Base-by-base conservation (phyloP, 2,888 invertebrate species). In the Dasypogon diadema region DNA sequence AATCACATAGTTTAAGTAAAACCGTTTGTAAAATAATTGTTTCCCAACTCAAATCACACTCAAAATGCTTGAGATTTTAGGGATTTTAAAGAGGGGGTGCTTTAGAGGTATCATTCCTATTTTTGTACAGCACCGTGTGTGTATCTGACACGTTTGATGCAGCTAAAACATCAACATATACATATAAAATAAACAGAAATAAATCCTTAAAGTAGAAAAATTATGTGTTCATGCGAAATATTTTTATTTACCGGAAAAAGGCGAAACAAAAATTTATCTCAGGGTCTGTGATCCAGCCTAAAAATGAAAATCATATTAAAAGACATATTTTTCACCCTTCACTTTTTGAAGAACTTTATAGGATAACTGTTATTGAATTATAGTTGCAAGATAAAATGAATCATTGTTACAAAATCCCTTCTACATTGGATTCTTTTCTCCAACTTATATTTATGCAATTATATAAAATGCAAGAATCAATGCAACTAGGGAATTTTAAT, bases 381-480 rank as follows among this genome's bases (percentile, higher is more conserved):
- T 8, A n/a, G n/a, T n/a, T n/a, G 30, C 8, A 30, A 42, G 42
- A 42, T 2, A 12, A 42, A 42, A 6, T 30, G 5, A 1, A 42
- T 42, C n/a, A 42, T 42, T 42, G 42, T 42, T 42, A 12, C n/a
- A 42, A 2, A n/a, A 42, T 12, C n/a, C n/a, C n/a, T 42, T 42
- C n/a, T 42, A 12, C 1, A 8, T 30, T 30, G n/a, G n/a, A 42
- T 42, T 42, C 2, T 42, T 30, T 12, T 12, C n/a, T 42, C 42
- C 42, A 42, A 42, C 3, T n/a, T 42, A 42, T 12, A 42, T 30
- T 30, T 30, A 30, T 42, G 12, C n/a, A 42, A 42, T 68, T 68
- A 68, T 68, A 70, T 22, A n/a, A n/a, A n/a, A 70, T 22, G 56
- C 70, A 75, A 75, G 56, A 56, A 75, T 75, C 75, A 75, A 75